phyloP scores from a whole-genome alignment of 1,140 invertebrate species.

The Atta colombica region DNA sequence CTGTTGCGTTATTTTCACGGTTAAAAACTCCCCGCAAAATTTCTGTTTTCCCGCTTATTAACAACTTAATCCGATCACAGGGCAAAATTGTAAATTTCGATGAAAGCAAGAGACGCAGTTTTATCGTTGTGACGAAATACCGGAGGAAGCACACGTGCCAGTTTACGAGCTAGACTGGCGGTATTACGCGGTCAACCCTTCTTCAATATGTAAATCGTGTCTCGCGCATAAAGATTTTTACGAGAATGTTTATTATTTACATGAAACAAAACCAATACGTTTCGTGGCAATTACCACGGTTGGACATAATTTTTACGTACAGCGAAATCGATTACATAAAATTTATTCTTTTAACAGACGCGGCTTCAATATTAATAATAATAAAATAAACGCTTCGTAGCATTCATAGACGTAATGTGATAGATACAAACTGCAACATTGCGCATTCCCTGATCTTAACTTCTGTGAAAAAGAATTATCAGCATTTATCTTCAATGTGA shows the following conservation, averaged over 20 bases:
- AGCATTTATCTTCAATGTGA: too few relatives aligned
- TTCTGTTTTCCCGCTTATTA: background rate
- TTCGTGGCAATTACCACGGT: background rate
- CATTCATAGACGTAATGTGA: too few relatives aligned
- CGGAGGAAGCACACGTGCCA: background rate
- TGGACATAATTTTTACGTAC: background rate
- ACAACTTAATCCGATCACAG: conserved; percentile 10
- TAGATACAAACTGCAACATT: too few relatives aligned
- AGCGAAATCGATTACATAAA: background rate
- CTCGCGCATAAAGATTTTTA: background rate
- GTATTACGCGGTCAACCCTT: conserved; percentile 1
- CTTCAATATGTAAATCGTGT: conserved; percentile 14
- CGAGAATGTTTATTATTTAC: background rate
- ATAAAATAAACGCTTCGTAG: background rate
- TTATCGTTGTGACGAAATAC: conserved; percentile 13
- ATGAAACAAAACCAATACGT: background rate
- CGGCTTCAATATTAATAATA: background rate
- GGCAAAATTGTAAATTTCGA: conserved; percentile 23
- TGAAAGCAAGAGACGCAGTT: background rate
- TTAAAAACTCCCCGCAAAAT: background rate
- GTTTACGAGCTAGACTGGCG: conserved; percentile 33
- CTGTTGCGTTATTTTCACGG: background rate
- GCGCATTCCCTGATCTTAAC: too few relatives aligned
- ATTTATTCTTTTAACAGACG: background rate
- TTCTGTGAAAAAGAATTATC: too few relatives aligned